Percentiles rank a stretch among this genome's conserved stretches.
Evolutionary conservation across 2,888 invertebrate genomes (phyloP).

Genomic region (Drosophila rubida): DNA sequence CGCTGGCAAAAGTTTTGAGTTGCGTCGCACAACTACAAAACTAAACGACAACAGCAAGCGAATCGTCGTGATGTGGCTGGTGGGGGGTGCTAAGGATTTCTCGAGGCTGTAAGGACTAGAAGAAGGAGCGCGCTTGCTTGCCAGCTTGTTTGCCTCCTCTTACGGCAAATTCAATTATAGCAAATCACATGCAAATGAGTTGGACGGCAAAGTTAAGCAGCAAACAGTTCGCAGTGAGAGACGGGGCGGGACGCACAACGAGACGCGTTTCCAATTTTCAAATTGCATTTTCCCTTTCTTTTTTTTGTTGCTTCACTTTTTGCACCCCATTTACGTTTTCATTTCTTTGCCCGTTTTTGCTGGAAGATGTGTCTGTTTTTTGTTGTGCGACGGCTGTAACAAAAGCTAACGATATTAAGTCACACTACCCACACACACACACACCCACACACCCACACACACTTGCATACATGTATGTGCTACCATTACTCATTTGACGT

Average conservation of each 20-base stretch:
- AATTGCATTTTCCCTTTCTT: constrained; percentile 65
- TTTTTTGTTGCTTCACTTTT: constrained; percentile 7
- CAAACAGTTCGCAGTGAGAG: constrained; percentile 40
- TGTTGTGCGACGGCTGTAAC: constrained; percentile 38
- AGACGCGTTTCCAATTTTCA: constrained; percentile 67
- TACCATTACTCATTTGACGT: constrained; percentile 67
- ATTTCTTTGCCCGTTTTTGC: constrained; percentile 5
- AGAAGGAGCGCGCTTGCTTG: constrained; percentile 1
- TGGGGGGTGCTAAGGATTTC: neutral
- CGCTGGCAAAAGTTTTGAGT: constrained; percentile 43
- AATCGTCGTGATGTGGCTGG: neutral
- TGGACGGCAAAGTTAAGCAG: constrained; percentile 55
- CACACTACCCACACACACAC: constrained; percentile 12
- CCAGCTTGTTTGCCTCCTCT: constrained; percentile 27
- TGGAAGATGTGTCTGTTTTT: constrained; percentile 31
- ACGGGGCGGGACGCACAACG: constrained; percentile 15
- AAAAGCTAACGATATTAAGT: constrained; percentile 54
- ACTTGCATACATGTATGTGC: neutral
- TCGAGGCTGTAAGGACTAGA: constrained; percentile 19
- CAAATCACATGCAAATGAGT: constrained; percentile 75
- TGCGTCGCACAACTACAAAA: constrained; percentile 28
- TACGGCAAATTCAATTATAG: constrained; percentile 68
- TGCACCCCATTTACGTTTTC: constrained; percentile 9
- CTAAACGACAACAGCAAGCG: constrained; percentile 7
- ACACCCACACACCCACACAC: constrained; percentile 3